These are phyloP conservation scores for Archocentrus centrarchus DNA, from an alignment of 2,113 vertebrate genomes.

Conservation along the genomic window DNA sequence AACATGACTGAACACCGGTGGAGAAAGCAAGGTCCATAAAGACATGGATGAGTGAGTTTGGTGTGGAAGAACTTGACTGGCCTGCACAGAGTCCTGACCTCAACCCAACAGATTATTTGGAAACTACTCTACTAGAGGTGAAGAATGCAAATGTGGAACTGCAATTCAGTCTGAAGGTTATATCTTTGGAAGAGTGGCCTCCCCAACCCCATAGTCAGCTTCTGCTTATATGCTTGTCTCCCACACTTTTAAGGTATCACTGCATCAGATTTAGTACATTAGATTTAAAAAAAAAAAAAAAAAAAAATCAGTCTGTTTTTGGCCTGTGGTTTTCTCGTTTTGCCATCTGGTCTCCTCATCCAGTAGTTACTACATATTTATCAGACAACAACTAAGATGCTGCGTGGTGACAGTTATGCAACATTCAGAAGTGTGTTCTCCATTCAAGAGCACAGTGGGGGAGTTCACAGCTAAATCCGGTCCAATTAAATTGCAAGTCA, in stretches of 20 bases:
- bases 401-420: slow-evolving; percentile 57
- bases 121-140: background rate
- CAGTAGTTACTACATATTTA: slow-evolving; percentile 25
- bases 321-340: background rate
- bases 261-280: background rate
- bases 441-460: slow-evolving; percentile 25
- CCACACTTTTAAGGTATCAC: background rate
- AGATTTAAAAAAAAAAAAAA: too few species aligned
- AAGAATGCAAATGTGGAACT: rapidly evolving
- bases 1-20: too few species aligned
- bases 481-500: background rate
- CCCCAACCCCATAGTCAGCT: background rate
- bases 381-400: slow-evolving; percentile 21
- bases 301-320: background rate
- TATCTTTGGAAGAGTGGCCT: rapidly evolving
- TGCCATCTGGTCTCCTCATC: background rate
- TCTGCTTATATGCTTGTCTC: background rate
- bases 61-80: too few species aligned
- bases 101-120: background rate
- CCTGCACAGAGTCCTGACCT: too few species aligned
- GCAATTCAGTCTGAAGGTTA: background rate
- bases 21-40: too few species aligned
- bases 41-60: too few species aligned
- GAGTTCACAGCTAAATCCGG: slow-evolving; percentile 20
- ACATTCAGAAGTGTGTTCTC: slow-evolving; percentile 42